Evolutionary conservation across 2,113 vertebrate genomes (phyloP), one percentile per base, ranked within the genome.

Genomic region (Pomatorhinus ruficollis): DNA sequence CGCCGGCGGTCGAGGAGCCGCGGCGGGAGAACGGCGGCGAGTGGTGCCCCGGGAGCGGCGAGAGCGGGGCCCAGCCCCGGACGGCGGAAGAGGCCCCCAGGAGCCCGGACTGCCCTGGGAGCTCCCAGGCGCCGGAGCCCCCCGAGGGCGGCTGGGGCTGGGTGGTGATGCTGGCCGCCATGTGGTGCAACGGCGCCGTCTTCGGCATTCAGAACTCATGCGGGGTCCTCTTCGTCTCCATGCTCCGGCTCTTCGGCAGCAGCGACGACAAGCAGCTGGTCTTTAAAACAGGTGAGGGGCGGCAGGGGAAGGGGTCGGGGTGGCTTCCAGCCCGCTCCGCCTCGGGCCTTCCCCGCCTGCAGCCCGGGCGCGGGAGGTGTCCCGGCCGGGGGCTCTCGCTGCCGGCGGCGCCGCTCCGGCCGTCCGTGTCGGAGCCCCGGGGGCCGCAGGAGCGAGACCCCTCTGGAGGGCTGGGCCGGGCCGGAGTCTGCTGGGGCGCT

Each of bases 121-220:
- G 71, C 75, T 44, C 6, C 33, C 64, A n/a, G 61, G 80, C 15
- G 83, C 37, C 40, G 10, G 83, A 91, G 37, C 99, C 98, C 91
- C 99, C 99, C 5, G 99, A 99, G 84, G 99, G 99, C 64, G 99
- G 99, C 97, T 99, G 99, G 99, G 99, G 99, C 15, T 99, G 99
- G 99, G 37, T 99, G 76, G 99, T 99, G 96, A 99, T 99, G 99
- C 96, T 99, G 94, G 98, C 99, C 18, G 98, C 99, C 92, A 99
- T 99, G 99, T 99, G 99, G 99, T 99, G 99, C 89, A 99, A 99
- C 95, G 99, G 99, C 28, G 98, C 99, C 15, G 99, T 99, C 77
- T 99, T 99, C 86, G 99, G 99, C 49, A 99, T 99, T 98, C 99
- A 99, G 98, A 99, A 99, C 97, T 97, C 99, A 3, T 99, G 99